Evolutionary conservation across 1,140 invertebrate species (phyloP).

Genomic region (Spodoptera frugiperda): DNA sequence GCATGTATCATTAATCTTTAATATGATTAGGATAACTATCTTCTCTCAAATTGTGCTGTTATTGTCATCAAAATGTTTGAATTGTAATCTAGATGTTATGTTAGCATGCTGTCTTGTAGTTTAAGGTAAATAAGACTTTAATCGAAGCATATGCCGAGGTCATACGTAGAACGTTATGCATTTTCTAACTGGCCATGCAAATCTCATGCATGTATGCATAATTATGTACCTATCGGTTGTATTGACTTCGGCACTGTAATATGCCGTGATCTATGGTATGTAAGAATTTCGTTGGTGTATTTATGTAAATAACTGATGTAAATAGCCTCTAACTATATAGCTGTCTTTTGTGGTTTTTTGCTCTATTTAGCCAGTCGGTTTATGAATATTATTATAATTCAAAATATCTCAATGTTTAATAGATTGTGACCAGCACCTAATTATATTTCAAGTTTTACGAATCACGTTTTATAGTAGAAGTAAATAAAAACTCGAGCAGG

Average conservation of each 20-base stretch:
- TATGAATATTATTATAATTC: conserved; percentile 8
- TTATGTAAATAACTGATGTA: conserved; percentile 47
- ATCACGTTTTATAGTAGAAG: neutral
- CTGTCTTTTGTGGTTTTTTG: conserved; percentile 40
- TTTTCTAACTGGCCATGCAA: conserved; percentile 2
- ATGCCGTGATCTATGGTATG: neutral
- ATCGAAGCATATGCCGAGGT: neutral
- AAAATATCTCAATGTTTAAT: neutral
- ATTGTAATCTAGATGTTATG: neutral
- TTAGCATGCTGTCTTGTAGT: neutral
- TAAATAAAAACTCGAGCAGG: neutral
- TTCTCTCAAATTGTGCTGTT: neutral
- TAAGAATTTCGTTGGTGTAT: conserved; percentile 25
- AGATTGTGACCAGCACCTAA: conserved; percentile 14
- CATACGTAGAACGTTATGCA: neutral
- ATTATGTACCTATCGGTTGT: no score
- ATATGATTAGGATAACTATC: neutral
- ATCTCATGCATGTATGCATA: neutral
- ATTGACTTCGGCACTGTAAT: neutral
- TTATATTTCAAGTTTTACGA: neutral
- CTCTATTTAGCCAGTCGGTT: neutral
- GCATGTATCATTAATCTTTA: conserved; percentile 7
- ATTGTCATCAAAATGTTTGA: neutral
- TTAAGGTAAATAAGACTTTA: conserved; percentile 23
- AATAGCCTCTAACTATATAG: conserved; percentile 31